Evolutionary conservation across 1,140 invertebrate genomes (phyloP).

Genomic region (Idris sp.): DNA sequence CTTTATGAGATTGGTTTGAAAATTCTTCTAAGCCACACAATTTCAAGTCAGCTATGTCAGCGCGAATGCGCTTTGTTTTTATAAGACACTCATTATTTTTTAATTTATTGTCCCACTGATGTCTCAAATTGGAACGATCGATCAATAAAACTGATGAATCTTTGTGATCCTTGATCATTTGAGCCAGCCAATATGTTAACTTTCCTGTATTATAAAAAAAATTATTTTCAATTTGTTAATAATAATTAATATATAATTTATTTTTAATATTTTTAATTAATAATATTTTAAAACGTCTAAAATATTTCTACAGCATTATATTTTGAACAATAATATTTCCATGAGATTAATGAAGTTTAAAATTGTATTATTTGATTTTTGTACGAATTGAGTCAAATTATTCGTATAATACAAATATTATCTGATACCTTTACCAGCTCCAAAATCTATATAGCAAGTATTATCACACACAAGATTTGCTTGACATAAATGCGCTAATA

Average conservation of each 20-base stretch:
- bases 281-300: too few relatives aligned
- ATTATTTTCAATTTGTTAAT: too few relatives aligned
- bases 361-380: too few relatives aligned
- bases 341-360: too few relatives aligned
- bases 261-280: slow-evolving; percentile 24
- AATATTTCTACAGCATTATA: too few relatives aligned
- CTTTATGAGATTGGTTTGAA: slow-evolving; percentile 75
- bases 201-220: slow-evolving; percentile 78
- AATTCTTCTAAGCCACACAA: slow-evolving; percentile 81
- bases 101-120: slow-evolving; percentile 88
- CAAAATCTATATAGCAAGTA: slow-evolving; percentile 90
- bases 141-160: slow-evolving; percentile 83
- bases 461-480: slow-evolving; percentile 79
- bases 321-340: too few relatives aligned
- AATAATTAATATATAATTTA: slow-evolving; percentile 7
- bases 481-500: slow-evolving; percentile 82
- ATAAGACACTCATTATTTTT: slow-evolving; percentile 79
- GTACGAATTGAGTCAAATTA: too few relatives aligned
- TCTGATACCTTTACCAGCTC: slow-evolving; percentile 87
- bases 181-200: slow-evolving; percentile 85
- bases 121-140: slow-evolving; percentile 87
- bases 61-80: slow-evolving; percentile 81
- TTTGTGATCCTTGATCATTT: slow-evolving; percentile 77
- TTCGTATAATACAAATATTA: background rate
- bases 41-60: slow-evolving; percentile 86